Evolutionary conservation across 2,888 invertebrate species (phyloP).

Genomic region (Pogonocherus hispidulus): DNA sequence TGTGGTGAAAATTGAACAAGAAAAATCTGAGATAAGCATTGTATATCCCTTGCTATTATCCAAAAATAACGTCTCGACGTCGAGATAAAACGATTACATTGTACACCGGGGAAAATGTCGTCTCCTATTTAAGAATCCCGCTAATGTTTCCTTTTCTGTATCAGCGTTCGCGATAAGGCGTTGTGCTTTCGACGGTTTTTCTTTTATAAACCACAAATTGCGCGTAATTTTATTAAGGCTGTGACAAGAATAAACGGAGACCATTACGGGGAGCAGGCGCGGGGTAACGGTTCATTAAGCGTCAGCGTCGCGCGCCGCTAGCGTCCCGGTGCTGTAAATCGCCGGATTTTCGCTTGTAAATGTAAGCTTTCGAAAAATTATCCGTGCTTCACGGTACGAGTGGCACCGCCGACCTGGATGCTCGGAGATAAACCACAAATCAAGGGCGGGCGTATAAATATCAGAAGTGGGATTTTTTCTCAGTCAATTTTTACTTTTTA

Average conservation of each 20-base stretch:
- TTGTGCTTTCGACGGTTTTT: neutral
- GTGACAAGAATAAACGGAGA: conserved; percentile 22
- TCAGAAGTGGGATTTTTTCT: no score
- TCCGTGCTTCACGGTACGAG: conserved; percentile 57
- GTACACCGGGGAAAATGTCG: neutral
- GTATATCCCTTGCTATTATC: no score
- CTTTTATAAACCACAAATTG: conserved; percentile 16
- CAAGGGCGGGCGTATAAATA: neutral
- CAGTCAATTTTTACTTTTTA: no score
- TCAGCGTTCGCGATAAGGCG: neutral
- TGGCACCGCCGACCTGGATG: conserved; percentile 55
- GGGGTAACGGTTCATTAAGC: conserved; percentile 19
- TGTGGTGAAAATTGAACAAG: no score
- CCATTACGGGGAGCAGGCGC: conserved; percentile 3
- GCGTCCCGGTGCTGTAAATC: conserved; percentile 48
- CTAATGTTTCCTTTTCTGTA: neutral
- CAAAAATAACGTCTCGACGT: no score
- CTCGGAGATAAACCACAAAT: conserved; percentile 49
- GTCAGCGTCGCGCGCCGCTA: conserved; percentile 13
- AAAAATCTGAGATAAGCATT: no score
- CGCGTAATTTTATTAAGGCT: conserved; percentile 17
- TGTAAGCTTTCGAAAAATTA: conserved; percentile 60
- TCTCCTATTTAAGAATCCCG: neutral
- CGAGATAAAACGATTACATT: neutral
- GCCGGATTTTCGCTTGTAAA: conserved; percentile 59